Conservation (phyloP, 30 jellyfish, hydroid and myxozoan species). For the Cassiopea andromeda region DNA sequence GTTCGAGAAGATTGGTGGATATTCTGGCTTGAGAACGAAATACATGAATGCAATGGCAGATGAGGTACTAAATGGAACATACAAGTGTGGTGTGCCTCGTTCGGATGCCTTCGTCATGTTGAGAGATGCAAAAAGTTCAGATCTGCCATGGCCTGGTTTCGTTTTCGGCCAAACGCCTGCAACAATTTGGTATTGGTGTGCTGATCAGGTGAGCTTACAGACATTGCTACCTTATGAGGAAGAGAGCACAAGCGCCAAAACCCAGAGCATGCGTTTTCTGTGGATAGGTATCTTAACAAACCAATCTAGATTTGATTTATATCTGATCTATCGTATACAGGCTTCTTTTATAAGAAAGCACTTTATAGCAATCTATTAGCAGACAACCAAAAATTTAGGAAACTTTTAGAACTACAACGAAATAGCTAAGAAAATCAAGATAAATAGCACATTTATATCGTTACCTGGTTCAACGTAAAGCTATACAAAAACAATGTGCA, state of each 20-base stretch:
- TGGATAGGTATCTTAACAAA: background rate
- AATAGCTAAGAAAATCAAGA: too few relatives aligned
- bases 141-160: conserved; percentile 99
- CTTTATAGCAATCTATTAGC: too few relatives aligned
- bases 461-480: too few relatives aligned
- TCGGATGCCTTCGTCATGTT: conserved; percentile 91
- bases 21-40: conserved; percentile 85
- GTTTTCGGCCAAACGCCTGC: conserved; percentile 98
- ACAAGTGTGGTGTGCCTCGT: conserved; percentile 85
- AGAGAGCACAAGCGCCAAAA: background rate
- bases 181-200: conserved; percentile 99
- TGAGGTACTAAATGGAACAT: conserved; percentile 93
- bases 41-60: conserved; percentile 96
- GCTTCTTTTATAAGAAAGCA: too few relatives aligned
- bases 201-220: conserved; percentile 86
- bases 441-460: too few relatives aligned
- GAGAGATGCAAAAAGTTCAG: conserved; percentile 96
- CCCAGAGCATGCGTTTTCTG: background rate
- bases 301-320: too few relatives aligned
- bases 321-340: too few relatives aligned
- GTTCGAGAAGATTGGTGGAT: conserved; percentile 87
- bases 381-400: too few relatives aligned
- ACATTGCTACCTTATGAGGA: background rate
- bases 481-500: too few relatives aligned
- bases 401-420: too few relatives aligned